Evolutionary conservation across 1,140 invertebrate genomes (phyloP), one percentile per base, ranked within the genome.

Genomic region (Wasmannia auropunctata): DNA sequence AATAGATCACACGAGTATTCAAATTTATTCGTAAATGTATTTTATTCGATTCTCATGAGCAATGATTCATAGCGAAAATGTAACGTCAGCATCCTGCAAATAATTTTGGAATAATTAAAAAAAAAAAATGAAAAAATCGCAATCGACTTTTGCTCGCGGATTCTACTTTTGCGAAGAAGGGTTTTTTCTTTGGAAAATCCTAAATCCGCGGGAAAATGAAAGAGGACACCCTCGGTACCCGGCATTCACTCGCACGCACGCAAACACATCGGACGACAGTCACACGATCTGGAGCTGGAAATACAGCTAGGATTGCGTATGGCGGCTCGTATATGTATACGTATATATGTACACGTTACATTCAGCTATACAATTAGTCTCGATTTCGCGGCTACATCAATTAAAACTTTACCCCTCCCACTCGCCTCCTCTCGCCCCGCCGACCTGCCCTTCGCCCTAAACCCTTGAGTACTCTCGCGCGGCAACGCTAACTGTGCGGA

Each of bases 401-500:
- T 84, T 65, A 63, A 58, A 87, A 88, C 62, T 56, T 46, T 43
- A 43, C n/a, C 51, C 51, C n/a, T 10, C n/a, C 28, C 11, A 14
- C 54, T n/a, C 40, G 40, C 74, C 43, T 54, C 14, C 37, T 62
- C 31, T 40, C 63, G 14, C 40, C 31, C 69, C 83, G 19, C 3
- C 54, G 40, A 67, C 22, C 25, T 69, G 43, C 11, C 14, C 16
- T 63, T 46, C 31, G 74, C 22, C 14, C 40, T 63, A 63, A 79
- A 63, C 28, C 58, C 40, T 81, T 43, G 19, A 81, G 19, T 80
- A 74, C 74, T 63, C 40, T 31, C 74, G 40, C 83, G 62, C 86
- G 72, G 80, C 90, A 87, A 86, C 87, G 81, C 83, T 91, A 92
- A 92, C 90, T 92, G 92, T 92, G 89, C 91, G 90, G 84, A 90